phyloP scores from a whole-genome alignment of 1,140 invertebrate genomes.

The Brachionus plicatilis region DNA sequence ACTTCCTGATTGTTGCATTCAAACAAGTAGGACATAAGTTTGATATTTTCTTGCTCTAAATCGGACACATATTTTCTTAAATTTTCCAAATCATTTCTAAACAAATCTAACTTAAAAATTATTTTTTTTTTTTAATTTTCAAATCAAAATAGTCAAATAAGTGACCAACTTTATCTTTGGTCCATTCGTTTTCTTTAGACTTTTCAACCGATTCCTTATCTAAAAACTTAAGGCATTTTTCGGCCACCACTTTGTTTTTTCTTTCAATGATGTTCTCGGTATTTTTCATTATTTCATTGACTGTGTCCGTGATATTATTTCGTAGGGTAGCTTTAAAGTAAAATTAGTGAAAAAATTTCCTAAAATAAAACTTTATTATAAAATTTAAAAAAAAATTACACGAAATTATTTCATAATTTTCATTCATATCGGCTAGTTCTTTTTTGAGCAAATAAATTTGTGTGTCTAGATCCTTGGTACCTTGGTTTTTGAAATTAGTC shows the following conservation, averaged over 20 bases:
- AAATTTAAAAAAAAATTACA: background rate
- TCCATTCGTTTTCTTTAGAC: conserved; percentile 19
- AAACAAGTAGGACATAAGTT: conserved; percentile 21
- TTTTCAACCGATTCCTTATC: conserved; percentile 2
- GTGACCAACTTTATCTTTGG: background rate
- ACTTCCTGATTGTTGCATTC: conserved; percentile 37
- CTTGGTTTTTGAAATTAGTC: conserved; percentile 1
- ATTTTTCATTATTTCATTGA: background rate
- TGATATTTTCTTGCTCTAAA: conserved; percentile 3
- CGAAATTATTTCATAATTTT: conserved; percentile 37
- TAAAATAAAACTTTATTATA: background rate
- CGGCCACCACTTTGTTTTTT: conserved; percentile 11
- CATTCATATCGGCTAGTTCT: conserved; percentile 29
- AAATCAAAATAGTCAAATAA: background rate
- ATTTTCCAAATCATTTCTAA: background rate
- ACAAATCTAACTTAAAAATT: background rate
- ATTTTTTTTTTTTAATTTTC: background rate
- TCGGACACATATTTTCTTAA: background rate
- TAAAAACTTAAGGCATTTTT: conserved; percentile 4
- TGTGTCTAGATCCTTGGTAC: background rate
- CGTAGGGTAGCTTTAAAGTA: background rate
- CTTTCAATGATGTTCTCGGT: conserved; percentile 15
- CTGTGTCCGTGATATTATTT: background rate
- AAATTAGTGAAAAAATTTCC: background rate
- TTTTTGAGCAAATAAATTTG: conserved; percentile 29